A percentile compares a stretch with the other conserved stretches of the same genome.
Conservation (phyloP, 2,113 vertebrate genomes). For the Megaceryle torquata region DNA sequence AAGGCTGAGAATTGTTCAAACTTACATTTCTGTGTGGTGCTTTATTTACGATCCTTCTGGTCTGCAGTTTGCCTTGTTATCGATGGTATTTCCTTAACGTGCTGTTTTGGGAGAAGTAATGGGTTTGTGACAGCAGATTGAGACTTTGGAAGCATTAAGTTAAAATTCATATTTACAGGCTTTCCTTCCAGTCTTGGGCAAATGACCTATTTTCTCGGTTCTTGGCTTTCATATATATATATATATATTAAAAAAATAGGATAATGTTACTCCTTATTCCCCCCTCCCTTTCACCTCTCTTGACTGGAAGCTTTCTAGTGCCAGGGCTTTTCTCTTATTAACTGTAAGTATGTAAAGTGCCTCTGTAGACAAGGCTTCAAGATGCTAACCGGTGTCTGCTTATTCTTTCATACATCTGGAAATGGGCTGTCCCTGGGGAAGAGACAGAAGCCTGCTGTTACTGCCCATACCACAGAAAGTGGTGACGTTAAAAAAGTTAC, state of each 20-base stretch:
- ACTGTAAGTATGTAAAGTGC: background rate
- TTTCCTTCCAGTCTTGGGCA: background rate
- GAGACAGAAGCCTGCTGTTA: background rate
- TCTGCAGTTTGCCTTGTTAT: background rate
- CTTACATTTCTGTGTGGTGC: background rate
- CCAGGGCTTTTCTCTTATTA: constrained; percentile 13
- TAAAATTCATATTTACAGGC: background rate
- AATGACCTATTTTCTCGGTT: background rate
- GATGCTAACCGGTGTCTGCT: background rate
- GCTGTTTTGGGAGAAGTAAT: background rate
- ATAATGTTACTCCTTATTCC: background rate
- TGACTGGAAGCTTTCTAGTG: constrained; percentile 12
- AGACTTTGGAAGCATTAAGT: background rate
- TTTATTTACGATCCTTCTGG: background rate
- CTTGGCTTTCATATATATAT: background rate
- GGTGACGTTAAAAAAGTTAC: background rate
- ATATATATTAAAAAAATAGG: background rate
- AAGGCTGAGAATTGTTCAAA: background rate
- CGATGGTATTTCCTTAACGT: background rate
- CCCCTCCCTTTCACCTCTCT: constrained; percentile 11
- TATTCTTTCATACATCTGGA: background rate
- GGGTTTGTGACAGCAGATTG: background rate
- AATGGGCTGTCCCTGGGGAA: background rate
- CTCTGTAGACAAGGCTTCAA: background rate
- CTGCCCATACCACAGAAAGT: background rate